A percentile compares a stretch with the other conserved stretches of the same genome.
Conservation (phyloP, 2,888 invertebrate genomes). For the Xestoiulus laeticollis region DNA sequence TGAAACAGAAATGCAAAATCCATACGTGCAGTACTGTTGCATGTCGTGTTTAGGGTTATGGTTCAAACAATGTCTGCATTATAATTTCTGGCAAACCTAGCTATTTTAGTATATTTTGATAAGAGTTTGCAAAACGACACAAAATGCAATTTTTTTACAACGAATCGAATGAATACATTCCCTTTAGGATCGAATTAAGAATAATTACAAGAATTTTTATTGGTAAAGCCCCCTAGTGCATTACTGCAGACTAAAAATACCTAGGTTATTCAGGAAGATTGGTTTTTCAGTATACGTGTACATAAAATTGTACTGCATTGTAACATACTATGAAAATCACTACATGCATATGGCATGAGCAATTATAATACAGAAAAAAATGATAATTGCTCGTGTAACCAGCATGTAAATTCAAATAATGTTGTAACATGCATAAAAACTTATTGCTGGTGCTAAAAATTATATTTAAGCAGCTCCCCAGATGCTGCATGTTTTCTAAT, state of each 20-base stretch:
- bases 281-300: too few relatives aligned
- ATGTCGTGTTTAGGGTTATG: not conserved
- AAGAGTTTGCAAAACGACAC: too few relatives aligned
- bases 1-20: not conserved
- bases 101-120: too few relatives aligned
- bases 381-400: not conserved
- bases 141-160: too few relatives aligned
- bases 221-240: not conserved
- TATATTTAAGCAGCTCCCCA: not conserved
- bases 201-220: not conserved
- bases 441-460: not conserved
- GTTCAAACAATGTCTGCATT: not conserved
- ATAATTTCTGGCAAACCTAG: too few relatives aligned
- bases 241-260: not conserved
- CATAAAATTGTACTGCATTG: too few relatives aligned
- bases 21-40: too few relatives aligned
- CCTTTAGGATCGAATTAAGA: too few relatives aligned
- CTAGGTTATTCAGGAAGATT: too few relatives aligned
- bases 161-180: too few relatives aligned
- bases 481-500: not conserved
- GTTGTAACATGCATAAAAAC: not conserved
- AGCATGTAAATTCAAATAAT: not conserved
- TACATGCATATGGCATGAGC: not conserved
- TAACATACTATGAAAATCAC: not conserved
- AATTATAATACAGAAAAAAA: not conserved